phyloP scores from a whole-genome alignment of 2,113 vertebrate genomes.

The Pomatostomus ruficeps region DNA sequence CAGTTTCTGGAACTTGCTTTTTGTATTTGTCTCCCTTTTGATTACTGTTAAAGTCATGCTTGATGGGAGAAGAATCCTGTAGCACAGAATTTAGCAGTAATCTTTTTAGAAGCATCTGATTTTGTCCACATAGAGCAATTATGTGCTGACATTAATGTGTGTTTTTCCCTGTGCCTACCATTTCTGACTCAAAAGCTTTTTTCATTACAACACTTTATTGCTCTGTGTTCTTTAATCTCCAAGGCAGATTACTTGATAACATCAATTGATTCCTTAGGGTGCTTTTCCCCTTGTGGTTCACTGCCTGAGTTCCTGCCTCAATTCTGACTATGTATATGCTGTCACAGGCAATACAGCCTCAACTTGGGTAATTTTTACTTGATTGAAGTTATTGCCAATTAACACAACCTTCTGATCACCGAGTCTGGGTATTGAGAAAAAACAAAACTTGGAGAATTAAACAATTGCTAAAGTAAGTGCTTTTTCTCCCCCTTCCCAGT shows the following conservation, averaged over 20 bases:
- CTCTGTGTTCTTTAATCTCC: constrained; percentile 24
- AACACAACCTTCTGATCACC: neutral
- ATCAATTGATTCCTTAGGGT: constrained; percentile 40
- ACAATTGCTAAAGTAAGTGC: neutral
- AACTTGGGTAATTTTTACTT: neutral
- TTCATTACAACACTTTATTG: constrained; percentile 8
- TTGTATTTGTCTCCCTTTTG: neutral
- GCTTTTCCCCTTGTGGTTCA: neutral
- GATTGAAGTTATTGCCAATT: neutral
- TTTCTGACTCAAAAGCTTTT: constrained; percentile 37
- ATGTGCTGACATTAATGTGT: constrained; percentile 5
- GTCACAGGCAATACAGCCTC: neutral
- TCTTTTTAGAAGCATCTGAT: neutral
- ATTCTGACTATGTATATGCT: neutral
- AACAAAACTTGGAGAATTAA: neutral
- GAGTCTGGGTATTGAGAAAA: neutral
- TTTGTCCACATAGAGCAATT: constrained; percentile 8
- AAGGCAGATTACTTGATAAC: constrained; percentile 35
- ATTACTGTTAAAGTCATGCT: neutral
- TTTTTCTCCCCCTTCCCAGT: neutral
- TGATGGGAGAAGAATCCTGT: neutral
- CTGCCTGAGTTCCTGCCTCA: neutral
- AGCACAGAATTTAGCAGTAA: neutral
- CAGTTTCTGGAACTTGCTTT: neutral
- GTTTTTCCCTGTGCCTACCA: constrained; percentile 1